Evolutionary conservation across 2,888 invertebrate species (phyloP), one percentile per base, ranked within the genome.

Genomic region (Metallyticus violacea): DNA sequence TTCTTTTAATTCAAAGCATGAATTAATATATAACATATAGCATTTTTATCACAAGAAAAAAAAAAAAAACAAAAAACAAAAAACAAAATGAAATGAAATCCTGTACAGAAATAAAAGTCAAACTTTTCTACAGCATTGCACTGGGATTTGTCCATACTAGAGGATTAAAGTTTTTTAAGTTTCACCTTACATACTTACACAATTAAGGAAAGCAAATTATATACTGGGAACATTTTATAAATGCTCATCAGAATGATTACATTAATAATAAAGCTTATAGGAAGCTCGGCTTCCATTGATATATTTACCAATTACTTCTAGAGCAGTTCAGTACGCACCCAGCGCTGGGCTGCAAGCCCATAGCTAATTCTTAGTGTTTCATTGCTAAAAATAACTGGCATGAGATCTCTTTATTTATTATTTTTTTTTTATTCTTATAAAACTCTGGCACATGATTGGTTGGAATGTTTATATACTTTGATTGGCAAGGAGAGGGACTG

Each of bases 61-160:
- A 78, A 77, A 30, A 90, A 91, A 91, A 91, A 91, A 91, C 91
- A 91, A 91, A 91, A 91, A 91, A 91, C 91, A 91, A 62, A n/a
- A 22, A 81, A 90, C 91, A 91, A 90, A 91, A 62, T 25, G 86
- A 85, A 88, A 82, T 28, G 85, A 87, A 85, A 76, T 87, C 86
- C 79, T 87, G 78, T 86, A 82, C 80, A 87, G 85, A 30, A 81
- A 81, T 28, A 81, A 26, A 27, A 27, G 79, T 28, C 62, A 76
- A 62, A 81, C 86, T 80, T 86, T 79, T 85, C 80, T 85, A 85
- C 85, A 86, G 85, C 87, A 88, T 88, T 88, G 88, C 88, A 88
- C 87, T 86, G 85, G 79, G 27, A 83, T 85, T 80, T 87, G 87
- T 88, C 86, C 87, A 85, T 81, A 80, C 80, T 81, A 85, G 77